Base-by-base conservation (phyloP, 2,888 invertebrate genomes). In the Myopa testacea region DNA sequence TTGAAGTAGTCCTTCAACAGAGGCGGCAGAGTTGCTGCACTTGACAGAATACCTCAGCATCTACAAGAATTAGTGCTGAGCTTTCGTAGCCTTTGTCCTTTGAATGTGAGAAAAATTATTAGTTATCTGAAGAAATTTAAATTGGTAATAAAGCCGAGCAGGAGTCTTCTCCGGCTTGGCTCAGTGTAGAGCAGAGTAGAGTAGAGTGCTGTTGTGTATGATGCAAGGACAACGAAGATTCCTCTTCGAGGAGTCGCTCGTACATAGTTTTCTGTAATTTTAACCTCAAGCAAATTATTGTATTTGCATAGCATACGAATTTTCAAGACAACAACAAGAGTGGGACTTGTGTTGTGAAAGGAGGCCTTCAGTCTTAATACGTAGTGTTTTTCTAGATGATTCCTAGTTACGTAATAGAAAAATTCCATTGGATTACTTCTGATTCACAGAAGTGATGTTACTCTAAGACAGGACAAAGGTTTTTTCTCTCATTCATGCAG, bases 81-180 rank as follows among this genome's bases (percentile, higher is more conserved):
- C 63, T 34, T 73, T 37, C 58, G 19, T 71, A 58, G 58, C n/a
- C 26, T 72, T 55, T 63, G 67, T 72, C 55, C 65, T 76, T 73
- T 60, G 65, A 67, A 58, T 50, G 67, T 14, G n/a, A 14, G 77
- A 77, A 14, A 65, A 65, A 77, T 73, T 77, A 77, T 72, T 65
- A 65, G 58, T 77, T 72, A 67, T 65, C 72, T 72, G 72, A 55
- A 38, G 37, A 67, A 72, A 77, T 68, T 77, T 72, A 77, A 77
- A 77, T 77, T 77, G 77, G 52, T 67, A 72, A 26, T 68, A 65
- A 52, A 58, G 72, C 40, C 67, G 26, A 58, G 72, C 60, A 58
- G 38, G 38, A 60, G 40, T 58, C 60, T 26, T 26, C 26, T 6
- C 19, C 16, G 58, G 58, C n/a, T 3, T 26, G 2, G 19, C 16